Conservation (phyloP, 2,888 invertebrate genomes). For the Rutpela maculata region DNA sequence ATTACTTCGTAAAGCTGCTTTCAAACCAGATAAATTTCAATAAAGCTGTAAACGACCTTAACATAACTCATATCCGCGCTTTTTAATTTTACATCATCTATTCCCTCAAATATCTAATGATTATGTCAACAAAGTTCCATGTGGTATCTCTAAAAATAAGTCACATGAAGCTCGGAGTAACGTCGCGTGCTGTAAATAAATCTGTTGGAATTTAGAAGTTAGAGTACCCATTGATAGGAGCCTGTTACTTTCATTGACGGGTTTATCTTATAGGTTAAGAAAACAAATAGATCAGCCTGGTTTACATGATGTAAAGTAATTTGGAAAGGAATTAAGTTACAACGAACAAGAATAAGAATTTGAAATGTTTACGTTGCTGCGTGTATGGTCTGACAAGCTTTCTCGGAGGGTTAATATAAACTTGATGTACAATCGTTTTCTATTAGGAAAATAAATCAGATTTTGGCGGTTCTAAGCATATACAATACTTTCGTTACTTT, state of each 20-base stretch:
- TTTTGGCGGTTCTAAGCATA: neutral
- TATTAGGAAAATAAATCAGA: neutral
- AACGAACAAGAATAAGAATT: neutral
- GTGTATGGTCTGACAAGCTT: neutral
- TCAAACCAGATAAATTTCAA: slow-evolving; percentile 14
- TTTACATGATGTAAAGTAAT: slow-evolving; percentile 16
- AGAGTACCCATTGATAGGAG: slow-evolving; percentile 21
- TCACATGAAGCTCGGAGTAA: neutral
- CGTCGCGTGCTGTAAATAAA: slow-evolving; percentile 32
- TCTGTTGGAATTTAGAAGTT: slow-evolving; percentile 19
- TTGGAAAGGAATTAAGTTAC: slow-evolving; percentile 6
- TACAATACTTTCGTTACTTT: no score
- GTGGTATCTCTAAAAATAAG: slow-evolving; percentile 26
- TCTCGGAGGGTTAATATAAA: neutral
- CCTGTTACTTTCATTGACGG: slow-evolving; percentile 30
- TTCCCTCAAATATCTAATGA: slow-evolving; percentile 8
- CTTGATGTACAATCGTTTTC: neutral
- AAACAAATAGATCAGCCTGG: slow-evolving; percentile 20
- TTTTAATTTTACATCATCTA: neutral
- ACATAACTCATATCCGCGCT: slow-evolving; percentile 2
- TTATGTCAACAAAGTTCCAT: slow-evolving; percentile 31
- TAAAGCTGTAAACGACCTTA: neutral
- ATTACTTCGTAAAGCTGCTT: neutral
- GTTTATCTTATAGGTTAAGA: slow-evolving; percentile 30
- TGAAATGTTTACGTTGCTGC: slow-evolving; percentile 14